Evolutionary conservation across 1,140 invertebrate genomes (phyloP), one percentile per base, ranked within the genome.

Genomic region (Drosophila azteca): DNA sequence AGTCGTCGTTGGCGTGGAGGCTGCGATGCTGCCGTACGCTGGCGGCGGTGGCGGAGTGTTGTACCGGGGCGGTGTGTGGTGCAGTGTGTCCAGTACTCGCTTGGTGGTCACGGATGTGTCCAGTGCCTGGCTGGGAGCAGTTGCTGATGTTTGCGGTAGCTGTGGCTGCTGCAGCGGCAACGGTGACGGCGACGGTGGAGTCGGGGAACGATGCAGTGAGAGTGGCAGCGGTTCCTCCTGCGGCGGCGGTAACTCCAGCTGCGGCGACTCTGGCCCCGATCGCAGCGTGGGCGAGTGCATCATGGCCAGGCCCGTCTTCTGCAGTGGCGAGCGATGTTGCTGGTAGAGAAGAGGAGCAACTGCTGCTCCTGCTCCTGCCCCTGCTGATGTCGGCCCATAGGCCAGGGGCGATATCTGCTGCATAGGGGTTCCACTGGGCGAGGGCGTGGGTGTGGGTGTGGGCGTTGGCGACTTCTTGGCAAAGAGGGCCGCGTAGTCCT

Each of bases 401-500:
- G 62, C 62, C 55, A 58, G 54, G 15, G 83, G 79, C 46, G 83
- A 83, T 29, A 83, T 77, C 81, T 82, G 83, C 60, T 79, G 79
- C 67, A 88, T 77, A 29, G 73, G 50, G 8, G 63, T 74, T 35
- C 73, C 73, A 43, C 77, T 55, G 4, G 91, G 50, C 64, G 91
- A 69, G 68, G 90, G 81, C 90, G 92, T 57, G 64, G 77, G 80
- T 52, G 82, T 88, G 15, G 71, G 62, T 54, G 70, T 73, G 45
- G 81, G 77, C 84, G 93, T 75, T 91, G 91, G 77, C 90, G 93
- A 91, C 48, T 94, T 95, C 79, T 95, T 95, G 62, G 92, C 92
- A 91, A 96, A 96, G 54, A 97, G 93, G 41, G 94, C 94, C 74
- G 96, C 95, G 92, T 99, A 98, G 83, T 97, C 95, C 76, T 97